Evolutionary conservation across 2,797 vertebrate genomes (phyloP).

Genomic region (Nyctibius grandis): DNA sequence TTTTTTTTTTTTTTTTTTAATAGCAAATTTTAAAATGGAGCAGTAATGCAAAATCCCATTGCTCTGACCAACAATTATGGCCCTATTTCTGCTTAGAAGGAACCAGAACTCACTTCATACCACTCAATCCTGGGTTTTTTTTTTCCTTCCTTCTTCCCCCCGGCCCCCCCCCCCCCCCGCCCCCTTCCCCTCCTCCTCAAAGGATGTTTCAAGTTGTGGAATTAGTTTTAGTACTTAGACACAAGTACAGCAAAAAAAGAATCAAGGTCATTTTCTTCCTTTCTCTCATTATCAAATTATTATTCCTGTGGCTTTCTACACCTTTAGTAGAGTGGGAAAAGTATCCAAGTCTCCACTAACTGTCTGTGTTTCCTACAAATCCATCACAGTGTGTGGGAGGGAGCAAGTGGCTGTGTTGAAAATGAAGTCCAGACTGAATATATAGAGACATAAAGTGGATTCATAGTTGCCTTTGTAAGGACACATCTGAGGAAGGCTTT

Average conservation of each 20-base stretch:
- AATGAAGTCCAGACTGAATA: background rate
- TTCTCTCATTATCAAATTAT: background rate
- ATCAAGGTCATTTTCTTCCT: background rate
- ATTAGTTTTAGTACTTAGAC: background rate
- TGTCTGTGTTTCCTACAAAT: background rate
- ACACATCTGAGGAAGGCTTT: background rate
- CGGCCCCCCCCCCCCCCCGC: no score
- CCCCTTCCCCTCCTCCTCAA: background rate
- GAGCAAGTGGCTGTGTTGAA: background rate
- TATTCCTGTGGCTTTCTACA: background rate
- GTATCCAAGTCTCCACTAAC: background rate
- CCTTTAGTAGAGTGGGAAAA: background rate
- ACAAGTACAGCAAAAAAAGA: background rate
- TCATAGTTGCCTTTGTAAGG: background rate
- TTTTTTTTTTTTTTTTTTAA: background rate
- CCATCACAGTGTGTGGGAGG: background rate
- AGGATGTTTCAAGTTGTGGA: background rate
- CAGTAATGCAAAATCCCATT: background rate
- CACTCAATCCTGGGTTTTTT: fast-evolving
- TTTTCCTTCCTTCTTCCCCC: fast-evolving
- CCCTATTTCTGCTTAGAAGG: background rate
- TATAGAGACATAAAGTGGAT: background rate
- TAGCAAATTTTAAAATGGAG: background rate
- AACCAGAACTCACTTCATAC: background rate
- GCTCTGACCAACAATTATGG: background rate